A percentile compares a stretch with the other conserved stretches of the same genome.
Conservation (phyloP, 2,797 vertebrate species). For the Orestias chungarensis region DNA sequence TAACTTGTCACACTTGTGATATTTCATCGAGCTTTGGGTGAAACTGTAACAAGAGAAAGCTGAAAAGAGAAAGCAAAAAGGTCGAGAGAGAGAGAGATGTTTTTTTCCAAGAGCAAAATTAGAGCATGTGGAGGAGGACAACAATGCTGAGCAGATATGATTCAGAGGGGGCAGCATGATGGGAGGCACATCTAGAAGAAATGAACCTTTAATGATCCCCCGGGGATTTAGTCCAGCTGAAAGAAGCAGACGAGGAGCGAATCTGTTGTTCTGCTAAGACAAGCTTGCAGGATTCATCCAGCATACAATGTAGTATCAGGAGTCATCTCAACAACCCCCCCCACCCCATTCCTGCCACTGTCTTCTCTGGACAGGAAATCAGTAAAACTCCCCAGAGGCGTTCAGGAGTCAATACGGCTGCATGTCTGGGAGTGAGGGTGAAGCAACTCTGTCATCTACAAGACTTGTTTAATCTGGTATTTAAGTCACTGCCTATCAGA, state of each 20-base stretch:
- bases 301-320: neutral
- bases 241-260: constrained; percentile 51
- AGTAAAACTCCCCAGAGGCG: constrained; percentile 21
- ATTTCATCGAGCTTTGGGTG: constrained; percentile 20
- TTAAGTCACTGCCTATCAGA: neutral
- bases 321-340: constrained; percentile 50
- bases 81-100: constrained; percentile 31
- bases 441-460: neutral
- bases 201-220: constrained; percentile 65
- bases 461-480: constrained; percentile 1
- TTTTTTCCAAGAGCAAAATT: constrained; percentile 57
- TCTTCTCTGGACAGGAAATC: constrained; percentile 56
- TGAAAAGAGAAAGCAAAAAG: constrained; percentile 9
- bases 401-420: constrained; percentile 12
- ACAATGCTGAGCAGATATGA: constrained; percentile 61
- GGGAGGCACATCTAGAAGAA: constrained; percentile 52
- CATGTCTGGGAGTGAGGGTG: neutral
- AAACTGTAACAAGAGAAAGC: constrained; percentile 40
- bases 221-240: constrained; percentile 27
- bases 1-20: neutral
- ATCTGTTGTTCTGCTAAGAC: constrained; percentile 27
- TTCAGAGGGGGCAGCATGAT: constrained; percentile 65
- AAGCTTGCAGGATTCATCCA: constrained; percentile 25
- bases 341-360: no score
- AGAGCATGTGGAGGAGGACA: constrained; percentile 70